Evolutionary conservation across 2,113 vertebrate species (phyloP).

Genomic region (Ahaetulla prasina): DNA sequence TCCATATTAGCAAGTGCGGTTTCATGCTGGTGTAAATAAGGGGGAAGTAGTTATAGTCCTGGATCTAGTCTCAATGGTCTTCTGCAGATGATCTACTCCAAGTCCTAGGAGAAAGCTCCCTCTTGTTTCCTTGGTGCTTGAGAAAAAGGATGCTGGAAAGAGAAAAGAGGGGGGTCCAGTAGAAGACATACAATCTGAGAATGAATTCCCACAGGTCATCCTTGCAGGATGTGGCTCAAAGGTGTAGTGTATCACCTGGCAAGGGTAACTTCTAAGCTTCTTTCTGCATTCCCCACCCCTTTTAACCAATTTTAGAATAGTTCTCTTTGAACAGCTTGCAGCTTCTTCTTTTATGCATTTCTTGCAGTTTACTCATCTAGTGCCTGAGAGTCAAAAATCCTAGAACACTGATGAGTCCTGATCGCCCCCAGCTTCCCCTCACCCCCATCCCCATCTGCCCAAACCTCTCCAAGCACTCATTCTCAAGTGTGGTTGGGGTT

Average conservation of each 20-base stretch:
- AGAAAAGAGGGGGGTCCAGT: neutral
- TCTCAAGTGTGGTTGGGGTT: constrained; percentile 30
- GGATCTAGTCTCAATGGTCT: neutral
- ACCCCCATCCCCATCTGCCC: neutral
- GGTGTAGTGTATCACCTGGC: neutral
- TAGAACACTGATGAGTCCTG: constrained; percentile 29
- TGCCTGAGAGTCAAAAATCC: neutral
- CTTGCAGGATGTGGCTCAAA: neutral
- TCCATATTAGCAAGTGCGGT: neutral
- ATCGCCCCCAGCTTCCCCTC: constrained; percentile 42
- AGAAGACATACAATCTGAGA: neutral
- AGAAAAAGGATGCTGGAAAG: neutral
- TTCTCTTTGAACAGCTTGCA: neutral
- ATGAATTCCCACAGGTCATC: neutral
- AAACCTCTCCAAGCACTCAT: constrained; percentile 43
- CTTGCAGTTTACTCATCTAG: neutral
- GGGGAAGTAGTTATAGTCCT: neutral
- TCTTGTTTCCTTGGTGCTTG: neutral
- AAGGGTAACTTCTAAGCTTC: neutral
- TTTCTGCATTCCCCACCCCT: neutral
- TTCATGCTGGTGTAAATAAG: neutral
- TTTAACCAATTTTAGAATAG: no score
- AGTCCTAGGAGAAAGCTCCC: neutral
- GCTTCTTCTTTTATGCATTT: neutral
- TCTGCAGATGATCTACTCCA: neutral